Conservation (phyloP, 53 echinoderm and acorn worm species). For the Zoroaster sp. region DNA sequence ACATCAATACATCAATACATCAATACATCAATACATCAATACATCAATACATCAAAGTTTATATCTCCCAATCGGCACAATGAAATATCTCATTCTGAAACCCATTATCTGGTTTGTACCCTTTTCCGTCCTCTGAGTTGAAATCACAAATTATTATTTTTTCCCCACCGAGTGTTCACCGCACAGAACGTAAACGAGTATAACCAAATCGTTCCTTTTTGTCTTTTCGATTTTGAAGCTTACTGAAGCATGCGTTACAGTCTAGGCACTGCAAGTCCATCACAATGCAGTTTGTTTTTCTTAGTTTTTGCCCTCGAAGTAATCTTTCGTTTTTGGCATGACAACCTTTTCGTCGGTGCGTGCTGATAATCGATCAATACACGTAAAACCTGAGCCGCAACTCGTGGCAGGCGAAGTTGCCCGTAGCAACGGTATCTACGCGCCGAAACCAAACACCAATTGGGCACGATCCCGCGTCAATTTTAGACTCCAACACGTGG, state of each 20-base stretch:
- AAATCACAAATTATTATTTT: no score
- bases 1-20: no score
- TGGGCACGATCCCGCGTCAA: slow-evolving; percentile 24
- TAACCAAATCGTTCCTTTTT: neutral
- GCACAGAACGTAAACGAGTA: no score
- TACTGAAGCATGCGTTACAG: neutral
- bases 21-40: no score
- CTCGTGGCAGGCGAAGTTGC: neutral
- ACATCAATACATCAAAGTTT: no score
- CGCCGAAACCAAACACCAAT: slow-evolving; percentile 33
- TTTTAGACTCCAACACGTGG: slow-evolving; percentile 30
- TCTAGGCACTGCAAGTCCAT: neutral
- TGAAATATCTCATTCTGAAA: no score
- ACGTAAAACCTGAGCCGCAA: neutral
- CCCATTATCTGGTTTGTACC: no score
- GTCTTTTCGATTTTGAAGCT: neutral
- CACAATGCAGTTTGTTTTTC: no score
- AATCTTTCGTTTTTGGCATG: neutral
- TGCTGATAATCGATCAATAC: neutral
- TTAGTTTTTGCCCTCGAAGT: neutral
- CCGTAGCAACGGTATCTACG: slow-evolving; percentile 13
- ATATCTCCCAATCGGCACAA: no score
- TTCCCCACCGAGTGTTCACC: no score
- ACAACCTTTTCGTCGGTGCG: slow-evolving; percentile 4
- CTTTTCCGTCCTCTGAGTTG: no score